Base-by-base conservation (phyloP, 2,797 vertebrate species). In the Acipenser transmontanus region DNA sequence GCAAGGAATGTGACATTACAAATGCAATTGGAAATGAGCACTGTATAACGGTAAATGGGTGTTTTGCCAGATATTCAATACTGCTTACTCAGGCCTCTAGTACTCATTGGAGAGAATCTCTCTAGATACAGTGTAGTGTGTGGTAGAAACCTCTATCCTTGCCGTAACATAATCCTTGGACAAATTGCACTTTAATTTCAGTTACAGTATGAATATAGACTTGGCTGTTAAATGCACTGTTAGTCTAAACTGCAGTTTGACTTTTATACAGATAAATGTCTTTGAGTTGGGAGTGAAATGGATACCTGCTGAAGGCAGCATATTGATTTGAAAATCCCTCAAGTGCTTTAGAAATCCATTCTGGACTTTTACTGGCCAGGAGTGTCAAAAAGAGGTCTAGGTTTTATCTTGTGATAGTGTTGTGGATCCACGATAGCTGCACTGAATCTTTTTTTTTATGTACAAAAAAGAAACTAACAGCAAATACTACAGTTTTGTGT, bases 101-200 rank as follows among this genome's bases (percentile, higher is more conserved):
- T 20, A 20, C 17, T 51, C 9, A 13, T 6, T 57, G 54, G 9
- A 57, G 54, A 57, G 54, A 57, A 61, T 5, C 47, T 34, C 60
- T 34, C 17, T 34, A 47, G 60, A 13, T 12, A 8, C 13, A 34
- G 7, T 34, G 60, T 61, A 47, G 50, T 47, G 47, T 10, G n/a
- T n/a, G 54, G 56, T 3, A 49, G 47, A n/a, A 20, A 14, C 49
- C 48, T 14, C 47, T 13, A 4, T 47, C 61, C 66, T 48, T 7
- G 69, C 70, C 76, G 84, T 88, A 86, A 84, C 80, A 73, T 83
- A 85, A 91, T 93, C 88, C 85, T 75, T 68, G 74, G 83, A 91
- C 90, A 94, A 92, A 92, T 94, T 87, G 75, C 84, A 83, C 82
- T 86, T 85, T 91, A 89, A 92, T 89, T 66, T 56, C 86, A 85